Base-by-base conservation (phyloP, 2,888 invertebrate genomes). In the Yponomeuta cagnagella region DNA sequence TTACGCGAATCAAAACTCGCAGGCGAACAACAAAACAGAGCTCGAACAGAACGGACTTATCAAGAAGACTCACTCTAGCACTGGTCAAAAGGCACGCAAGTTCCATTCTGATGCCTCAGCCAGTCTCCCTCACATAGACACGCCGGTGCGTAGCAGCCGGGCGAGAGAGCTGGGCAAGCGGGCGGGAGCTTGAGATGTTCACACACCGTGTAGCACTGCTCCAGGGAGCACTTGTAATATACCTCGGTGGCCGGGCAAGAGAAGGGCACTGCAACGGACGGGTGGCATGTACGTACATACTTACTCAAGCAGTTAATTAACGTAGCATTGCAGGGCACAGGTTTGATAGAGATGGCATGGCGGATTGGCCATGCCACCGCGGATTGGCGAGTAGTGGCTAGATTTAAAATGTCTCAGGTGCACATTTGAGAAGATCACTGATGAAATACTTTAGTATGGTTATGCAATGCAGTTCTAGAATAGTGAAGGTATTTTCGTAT, bases 51-150 rank as follows among this genome's bases (percentile, higher is more conserved):
- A 43, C 9, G 43, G 12, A 58, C 3, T 12, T 12, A 58, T 5
- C 52, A 12, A 58, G 15, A 58, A 4, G 52, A 15, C 15, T 58
- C 15, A 58, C 52, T 58, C 15, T 12, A 58, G 15, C 52, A 58
- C 3, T 65, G 65, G 1, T 31, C 31, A 48, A 30, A 43, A 6
- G 71, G 70, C n/a, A 74, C 70, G 30, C 74, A 74, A 2, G n/a
- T 52, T 48, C 72, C 72, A 3, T 71, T 68, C 15, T 58, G 48
- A 30, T 73, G 15, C 23, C 71, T 70, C 10, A 74, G 70, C 30
- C 63, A 74, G 33, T 73, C 74, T 10, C 72, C 70, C 15, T 58
- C 63, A 48, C 74, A 74, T 6, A 70, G 63, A 30, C 74, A 74
- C 10, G 71, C 74, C n/a, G 68, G 68, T 10, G 12, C 48, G 37